phyloP scores from a whole-genome alignment of 1,140 invertebrate species.

The Phymorhynchus buccinoides region DNA sequence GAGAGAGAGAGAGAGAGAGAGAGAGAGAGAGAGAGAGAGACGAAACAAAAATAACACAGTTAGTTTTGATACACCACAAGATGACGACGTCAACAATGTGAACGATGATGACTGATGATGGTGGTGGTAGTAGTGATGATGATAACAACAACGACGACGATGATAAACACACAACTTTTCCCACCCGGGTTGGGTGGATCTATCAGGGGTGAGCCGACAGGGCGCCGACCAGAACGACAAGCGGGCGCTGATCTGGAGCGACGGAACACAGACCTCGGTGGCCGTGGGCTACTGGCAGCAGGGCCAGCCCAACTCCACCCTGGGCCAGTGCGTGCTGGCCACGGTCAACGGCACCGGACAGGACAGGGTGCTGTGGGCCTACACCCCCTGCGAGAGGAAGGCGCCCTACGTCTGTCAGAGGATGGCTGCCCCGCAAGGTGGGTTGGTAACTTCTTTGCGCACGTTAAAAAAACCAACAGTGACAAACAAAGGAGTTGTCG shows the following conservation, averaged over 20 bases:
- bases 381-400: slow-evolving; percentile 50
- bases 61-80: too few species aligned
- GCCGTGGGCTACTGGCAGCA: slow-evolving; percentile 53
- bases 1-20: neutral
- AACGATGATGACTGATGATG: neutral
- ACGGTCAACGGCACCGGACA: neutral
- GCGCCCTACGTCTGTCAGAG: slow-evolving; percentile 51
- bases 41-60: too few species aligned
- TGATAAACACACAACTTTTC: too few species aligned
- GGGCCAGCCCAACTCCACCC: slow-evolving; percentile 41
- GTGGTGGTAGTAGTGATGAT: neutral
- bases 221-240: slow-evolving; percentile 4
- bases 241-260: slow-evolving; percentile 41
- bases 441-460: too few species aligned
- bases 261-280: slow-evolving; percentile 37
- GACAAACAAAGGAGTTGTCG: too few species aligned
- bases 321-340: slow-evolving; percentile 46
- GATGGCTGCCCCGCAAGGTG: slow-evolving; percentile 51
- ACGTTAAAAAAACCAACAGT: too few species aligned
- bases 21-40: neutral
- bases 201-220: slow-evolving; percentile 36
- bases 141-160: too few species aligned
- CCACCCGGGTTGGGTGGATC: too few species aligned
- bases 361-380: slow-evolving; percentile 41
- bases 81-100: too few species aligned